Percentiles rank a stretch among this genome's conserved stretches.
These are phyloP conservation scores for Catharus minimus DNA, from an alignment of 2,113 vertebrate species.

Conservation along the genomic window DNA sequence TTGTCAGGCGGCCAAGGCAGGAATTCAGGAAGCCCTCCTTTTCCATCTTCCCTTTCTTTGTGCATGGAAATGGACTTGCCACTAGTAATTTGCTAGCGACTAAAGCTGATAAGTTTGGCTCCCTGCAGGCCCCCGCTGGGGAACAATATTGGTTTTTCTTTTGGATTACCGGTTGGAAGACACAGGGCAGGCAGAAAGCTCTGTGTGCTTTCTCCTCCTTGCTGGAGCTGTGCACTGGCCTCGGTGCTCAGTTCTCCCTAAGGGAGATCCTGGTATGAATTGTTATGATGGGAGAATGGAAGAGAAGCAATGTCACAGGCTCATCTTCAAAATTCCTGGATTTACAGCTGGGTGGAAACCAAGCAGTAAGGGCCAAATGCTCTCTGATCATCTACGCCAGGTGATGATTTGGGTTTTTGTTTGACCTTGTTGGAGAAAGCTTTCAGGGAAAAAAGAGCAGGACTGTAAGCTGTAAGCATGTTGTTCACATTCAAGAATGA, in stretches of 20 bases:
- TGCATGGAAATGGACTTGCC: constrained; percentile 71
- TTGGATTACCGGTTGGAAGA: constrained; percentile 32
- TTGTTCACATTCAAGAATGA: neutral
- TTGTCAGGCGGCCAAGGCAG: neutral
- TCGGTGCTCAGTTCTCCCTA: neutral
- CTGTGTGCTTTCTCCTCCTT: neutral
- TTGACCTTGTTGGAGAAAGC: neutral
- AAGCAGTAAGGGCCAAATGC: neutral
- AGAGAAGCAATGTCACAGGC: neutral
- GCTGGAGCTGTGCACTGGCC: accelerated
- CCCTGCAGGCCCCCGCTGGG: neutral
- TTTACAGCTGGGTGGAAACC: neutral
- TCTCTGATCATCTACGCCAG: neutral
- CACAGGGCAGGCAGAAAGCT: neutral
- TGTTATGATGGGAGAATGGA: neutral
- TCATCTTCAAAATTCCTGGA: neutral
- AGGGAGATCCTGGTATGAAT: neutral
- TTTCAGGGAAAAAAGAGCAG: neutral
- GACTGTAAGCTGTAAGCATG: neutral
- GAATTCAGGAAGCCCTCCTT: neutral
- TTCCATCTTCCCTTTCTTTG: constrained; percentile 1
- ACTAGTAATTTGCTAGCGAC: constrained; percentile 71
- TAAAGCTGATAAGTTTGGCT: constrained; percentile 75
- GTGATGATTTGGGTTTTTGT: neutral
- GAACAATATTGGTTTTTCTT: constrained; percentile 61